Percentiles rank a stretch among this genome's conserved stretches.
phyloP scores from a whole-genome alignment of 2,888 invertebrate genomes.

The Phortica okadai region DNA sequence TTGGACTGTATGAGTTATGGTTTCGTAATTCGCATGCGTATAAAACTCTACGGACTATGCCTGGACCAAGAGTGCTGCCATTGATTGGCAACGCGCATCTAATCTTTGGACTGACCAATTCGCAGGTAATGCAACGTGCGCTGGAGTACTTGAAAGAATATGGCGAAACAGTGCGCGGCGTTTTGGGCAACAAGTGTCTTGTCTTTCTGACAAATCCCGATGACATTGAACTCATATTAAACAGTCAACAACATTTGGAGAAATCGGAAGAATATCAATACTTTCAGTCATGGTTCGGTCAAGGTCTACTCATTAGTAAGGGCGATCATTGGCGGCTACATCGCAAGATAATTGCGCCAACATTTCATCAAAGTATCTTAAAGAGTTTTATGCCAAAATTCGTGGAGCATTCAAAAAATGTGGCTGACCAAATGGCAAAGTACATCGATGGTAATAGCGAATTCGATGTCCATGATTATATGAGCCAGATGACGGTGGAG shows the following conservation, averaged over 20 bases:
- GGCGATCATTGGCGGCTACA: constrained; percentile 86
- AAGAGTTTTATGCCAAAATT: constrained; percentile 85
- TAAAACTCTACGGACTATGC: constrained; percentile 26
- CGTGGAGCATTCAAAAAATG: constrained; percentile 83
- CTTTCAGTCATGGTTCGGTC: constrained; percentile 86
- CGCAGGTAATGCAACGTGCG: constrained; percentile 20
- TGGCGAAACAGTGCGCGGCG: constrained; percentile 29
- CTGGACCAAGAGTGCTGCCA: constrained; percentile 21
- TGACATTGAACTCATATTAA: constrained; percentile 83
- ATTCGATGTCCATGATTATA: constrained; percentile 85
- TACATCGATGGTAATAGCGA: constrained; percentile 74
- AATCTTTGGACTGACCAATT: constrained; percentile 28
- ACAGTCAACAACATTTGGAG: constrained; percentile 83
- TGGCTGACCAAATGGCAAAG: constrained; percentile 81
- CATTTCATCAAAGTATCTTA: constrained; percentile 86
- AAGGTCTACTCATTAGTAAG: constrained; percentile 84
- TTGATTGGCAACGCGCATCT: constrained; percentile 33
- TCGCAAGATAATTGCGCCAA: constrained; percentile 86
- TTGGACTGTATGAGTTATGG: constrained; percentile 30
- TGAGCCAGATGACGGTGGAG: constrained; percentile 86
- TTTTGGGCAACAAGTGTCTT: constrained; percentile 79
- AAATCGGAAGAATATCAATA: constrained; percentile 83
- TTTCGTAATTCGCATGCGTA: constrained; percentile 23
- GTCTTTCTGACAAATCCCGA: constrained; percentile 82
- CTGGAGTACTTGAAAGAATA: constrained; percentile 21